A percentile compares a stretch with the other conserved stretches of the same genome.
Conservation (phyloP, 2,113 vertebrate genomes). For the Panthera leo region DNA sequence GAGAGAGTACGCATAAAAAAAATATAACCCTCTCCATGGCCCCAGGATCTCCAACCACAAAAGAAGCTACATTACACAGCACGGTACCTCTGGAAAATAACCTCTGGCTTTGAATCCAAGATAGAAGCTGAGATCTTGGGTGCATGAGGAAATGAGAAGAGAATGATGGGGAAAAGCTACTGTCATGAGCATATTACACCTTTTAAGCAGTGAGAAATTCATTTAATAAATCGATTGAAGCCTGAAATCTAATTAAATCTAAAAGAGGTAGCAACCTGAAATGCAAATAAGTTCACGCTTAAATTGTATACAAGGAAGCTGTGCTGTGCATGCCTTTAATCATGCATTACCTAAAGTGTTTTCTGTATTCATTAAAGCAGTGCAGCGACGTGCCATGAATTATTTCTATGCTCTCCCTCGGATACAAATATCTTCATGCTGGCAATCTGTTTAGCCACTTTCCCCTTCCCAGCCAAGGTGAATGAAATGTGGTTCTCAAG, state of each 20-base stretch:
- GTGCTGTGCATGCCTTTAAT: neutral
- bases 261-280: slow-evolving; percentile 57
- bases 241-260: slow-evolving; percentile 76
- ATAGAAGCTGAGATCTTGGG: neutral
- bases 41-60: neutral
- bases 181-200: slow-evolving; percentile 32
- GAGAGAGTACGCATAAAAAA: neutral
- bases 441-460: neutral
- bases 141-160: neutral
- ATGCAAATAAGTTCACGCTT: slow-evolving; percentile 67
- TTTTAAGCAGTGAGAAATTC: slow-evolving; percentile 58
- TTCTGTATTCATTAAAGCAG: slow-evolving; percentile 31
- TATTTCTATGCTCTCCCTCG: neutral
- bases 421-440: neutral
- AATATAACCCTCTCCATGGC: neutral
- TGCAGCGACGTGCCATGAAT: neutral
- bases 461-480: neutral
- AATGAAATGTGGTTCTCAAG: neutral
- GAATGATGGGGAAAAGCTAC: slow-evolving; percentile 20
- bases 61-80: neutral
- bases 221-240: slow-evolving; percentile 69
- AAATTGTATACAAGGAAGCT: neutral
- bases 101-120: neutral
- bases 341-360: slow-evolving; percentile 17
- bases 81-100: neutral